Base-by-base conservation (phyloP, 2,797 vertebrate genomes). In the Anabas testudineus region DNA sequence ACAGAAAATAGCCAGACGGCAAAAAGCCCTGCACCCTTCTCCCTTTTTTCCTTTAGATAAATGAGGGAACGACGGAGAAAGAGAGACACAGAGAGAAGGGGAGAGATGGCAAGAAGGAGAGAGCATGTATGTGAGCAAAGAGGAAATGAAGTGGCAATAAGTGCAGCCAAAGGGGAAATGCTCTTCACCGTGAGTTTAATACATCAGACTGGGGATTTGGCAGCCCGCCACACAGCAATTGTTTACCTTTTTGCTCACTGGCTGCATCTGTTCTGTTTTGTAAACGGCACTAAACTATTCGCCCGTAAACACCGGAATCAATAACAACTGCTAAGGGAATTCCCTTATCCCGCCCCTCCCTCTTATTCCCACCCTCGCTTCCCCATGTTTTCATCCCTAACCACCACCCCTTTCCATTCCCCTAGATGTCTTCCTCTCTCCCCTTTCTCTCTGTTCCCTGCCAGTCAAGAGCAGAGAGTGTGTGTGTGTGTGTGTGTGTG, bases 101-200 rank as follows among this genome's bases (percentile, higher is more conserved):
- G 81, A 83, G 71, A 58, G 67, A 88, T 81, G 76, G 74, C 74
- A 74, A 83, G 80, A 79, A 87, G 71, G 65, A 81, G 82, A 60
- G 84, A 64, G 77, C 83, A 86, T 81, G 80, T 80, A 53, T 86
- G 80, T 81, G 86, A 88, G 89, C 75, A 56, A 84, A 83, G 88
- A 92, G 95, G 95, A 99, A 98, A 99, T 98, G 96, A 98, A 99
- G 96, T 97, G 95, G 96, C 96, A 97, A 91, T 97, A 96, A 98
- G 95, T 95, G 94, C 95, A 96, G 96, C 95, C 97, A 95, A 97
- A 95, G 95, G 96, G 97, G 95, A 97, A 97, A 97, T 96, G 95
- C 94, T 95, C 95, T 96, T 97, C 95, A 95, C 95, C 95, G 94
- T 94, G 94, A 96, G 95, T 98, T 96, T 97, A 98, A 97, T 98